These are phyloP conservation scores for Pelecanoides urinatrix DNA, from an alignment of 2,113 vertebrate genomes.

Conservation along the genomic window DNA sequence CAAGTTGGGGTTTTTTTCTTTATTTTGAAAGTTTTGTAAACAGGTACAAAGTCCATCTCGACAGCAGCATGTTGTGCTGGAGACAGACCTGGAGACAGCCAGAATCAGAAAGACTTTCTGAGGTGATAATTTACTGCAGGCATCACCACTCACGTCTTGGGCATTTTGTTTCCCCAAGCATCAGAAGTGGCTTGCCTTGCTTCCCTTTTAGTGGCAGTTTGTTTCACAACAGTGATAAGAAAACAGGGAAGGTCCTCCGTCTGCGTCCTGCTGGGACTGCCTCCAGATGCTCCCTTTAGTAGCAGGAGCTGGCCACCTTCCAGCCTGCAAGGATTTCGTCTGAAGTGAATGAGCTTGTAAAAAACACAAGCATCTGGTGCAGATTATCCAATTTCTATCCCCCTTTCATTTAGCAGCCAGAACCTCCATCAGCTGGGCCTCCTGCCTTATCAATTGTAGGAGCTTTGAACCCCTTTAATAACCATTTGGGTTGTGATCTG, in stretches of 20 bases:
- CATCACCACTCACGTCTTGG: not conserved
- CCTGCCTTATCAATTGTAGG: not conserved
- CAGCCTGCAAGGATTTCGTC: not conserved
- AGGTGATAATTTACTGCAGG: not conserved
- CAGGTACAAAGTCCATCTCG: not conserved
- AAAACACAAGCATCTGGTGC: conserved; percentile 32
- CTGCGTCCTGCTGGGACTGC: not conserved
- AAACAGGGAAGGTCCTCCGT: not conserved
- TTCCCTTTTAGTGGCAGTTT: not conserved
- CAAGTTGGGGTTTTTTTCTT: not conserved
- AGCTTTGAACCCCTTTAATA: not conserved
- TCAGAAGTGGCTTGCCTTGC: not conserved
- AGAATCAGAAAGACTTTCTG: not conserved
- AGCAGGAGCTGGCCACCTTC: conserved; percentile 16
- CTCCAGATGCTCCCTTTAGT: conserved; percentile 31
- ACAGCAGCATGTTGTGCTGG: rapidly evolving
- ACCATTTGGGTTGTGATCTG: not conserved
- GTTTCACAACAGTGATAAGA: not conserved
- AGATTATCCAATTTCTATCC: conserved; percentile 37
- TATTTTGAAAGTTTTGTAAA: not conserved
- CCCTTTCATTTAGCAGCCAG: not conserved
- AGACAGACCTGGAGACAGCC: not conserved
- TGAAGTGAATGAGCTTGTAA: not conserved
- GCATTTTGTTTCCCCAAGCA: not conserved
- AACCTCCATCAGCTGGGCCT: not conserved